Percentiles rank a stretch among this genome's conserved stretches.
Conservation (phyloP, 2,888 invertebrate species). For the Epinotia brunnichana region DNA sequence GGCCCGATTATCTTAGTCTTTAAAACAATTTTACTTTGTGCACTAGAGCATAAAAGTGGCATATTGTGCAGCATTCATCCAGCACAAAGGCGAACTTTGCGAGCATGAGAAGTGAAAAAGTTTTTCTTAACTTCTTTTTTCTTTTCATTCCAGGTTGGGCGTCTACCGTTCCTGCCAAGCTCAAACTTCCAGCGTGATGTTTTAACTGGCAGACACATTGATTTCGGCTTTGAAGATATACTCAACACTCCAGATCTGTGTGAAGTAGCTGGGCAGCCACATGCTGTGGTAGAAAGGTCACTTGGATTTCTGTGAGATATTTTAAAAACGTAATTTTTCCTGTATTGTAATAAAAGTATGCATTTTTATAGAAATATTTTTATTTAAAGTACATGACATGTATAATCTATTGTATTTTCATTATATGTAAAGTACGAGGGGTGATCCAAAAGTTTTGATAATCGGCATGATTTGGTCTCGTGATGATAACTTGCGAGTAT, state of each 20-base stretch:
- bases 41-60: too few relatives aligned
- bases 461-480: too few relatives aligned
- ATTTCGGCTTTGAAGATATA: constrained; percentile 91
- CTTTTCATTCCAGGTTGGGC: constrained; percentile 72
- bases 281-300: constrained; percentile 90
- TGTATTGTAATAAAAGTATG: constrained; percentile 41
- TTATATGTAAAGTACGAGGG: not conserved
- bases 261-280: constrained; percentile 91
- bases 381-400: constrained; percentile 22
- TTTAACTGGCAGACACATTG: constrained; percentile 88
- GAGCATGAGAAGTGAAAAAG: not conserved
- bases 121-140: too few relatives aligned
- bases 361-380: constrained; percentile 24
- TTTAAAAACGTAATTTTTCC: constrained; percentile 49
- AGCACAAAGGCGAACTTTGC: too few relatives aligned
- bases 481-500: too few relatives aligned
- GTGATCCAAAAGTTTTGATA: too few relatives aligned
- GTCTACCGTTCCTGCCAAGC: constrained; percentile 88
- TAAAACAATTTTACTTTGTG: too few relatives aligned
- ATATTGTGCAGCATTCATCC: too few relatives aligned
- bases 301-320: constrained; percentile 83
- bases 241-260: constrained; percentile 88
- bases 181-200: constrained; percentile 89
- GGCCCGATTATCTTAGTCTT: too few relatives aligned
- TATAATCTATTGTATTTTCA: not conserved